Evolutionary conservation across 1,140 invertebrate genomes (phyloP).

Genomic region (Cyclargus thomasi): DNA sequence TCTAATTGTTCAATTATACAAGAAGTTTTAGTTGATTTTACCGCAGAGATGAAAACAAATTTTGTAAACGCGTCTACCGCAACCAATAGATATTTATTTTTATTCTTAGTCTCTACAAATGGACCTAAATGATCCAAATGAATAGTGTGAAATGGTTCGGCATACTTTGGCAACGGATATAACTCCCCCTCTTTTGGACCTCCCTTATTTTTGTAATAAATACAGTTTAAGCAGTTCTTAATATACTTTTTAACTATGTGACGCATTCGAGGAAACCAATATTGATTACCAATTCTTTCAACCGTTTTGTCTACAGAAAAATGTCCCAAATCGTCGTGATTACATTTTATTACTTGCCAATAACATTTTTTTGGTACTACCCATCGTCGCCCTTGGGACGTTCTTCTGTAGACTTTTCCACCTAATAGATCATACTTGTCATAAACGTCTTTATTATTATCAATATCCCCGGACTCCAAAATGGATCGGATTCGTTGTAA

Average conservation of each 20-base stretch:
- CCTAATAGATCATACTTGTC: conserved; percentile 30
- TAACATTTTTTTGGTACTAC: conserved; percentile 26
- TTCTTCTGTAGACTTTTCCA: conserved; percentile 26
- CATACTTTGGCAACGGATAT: conserved; percentile 36
- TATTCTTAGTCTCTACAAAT: conserved; percentile 31
- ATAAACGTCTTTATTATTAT: conserved; percentile 26
- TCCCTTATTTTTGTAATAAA: conserved; percentile 33
- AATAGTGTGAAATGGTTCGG: conserved; percentile 35
- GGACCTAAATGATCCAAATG: conserved; percentile 45
- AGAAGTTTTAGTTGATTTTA: conserved; percentile 15
- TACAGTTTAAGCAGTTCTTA: conserved; percentile 40
- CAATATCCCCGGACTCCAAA: conserved; percentile 24
- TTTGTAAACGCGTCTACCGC: conserved; percentile 33
- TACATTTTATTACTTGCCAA: conserved; percentile 25
- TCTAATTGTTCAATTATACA: conserved; percentile 22
- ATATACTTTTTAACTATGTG: conserved; percentile 23
- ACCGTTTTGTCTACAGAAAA: conserved; percentile 26
- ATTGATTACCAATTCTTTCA: conserved; percentile 13
- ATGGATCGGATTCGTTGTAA: conserved; percentile 26
- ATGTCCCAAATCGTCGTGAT: conserved; percentile 27
- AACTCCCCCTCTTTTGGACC: conserved; percentile 24
- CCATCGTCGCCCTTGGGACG: conserved; percentile 25
- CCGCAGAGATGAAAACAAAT: conserved; percentile 28
- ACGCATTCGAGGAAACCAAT: conserved; percentile 28
- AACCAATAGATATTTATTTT: conserved; percentile 49